Percentiles rank a stretch among this genome's conserved stretches.
Conservation (phyloP, 2,113 vertebrate genomes). For the Thamnophis sirtalis region DNA sequence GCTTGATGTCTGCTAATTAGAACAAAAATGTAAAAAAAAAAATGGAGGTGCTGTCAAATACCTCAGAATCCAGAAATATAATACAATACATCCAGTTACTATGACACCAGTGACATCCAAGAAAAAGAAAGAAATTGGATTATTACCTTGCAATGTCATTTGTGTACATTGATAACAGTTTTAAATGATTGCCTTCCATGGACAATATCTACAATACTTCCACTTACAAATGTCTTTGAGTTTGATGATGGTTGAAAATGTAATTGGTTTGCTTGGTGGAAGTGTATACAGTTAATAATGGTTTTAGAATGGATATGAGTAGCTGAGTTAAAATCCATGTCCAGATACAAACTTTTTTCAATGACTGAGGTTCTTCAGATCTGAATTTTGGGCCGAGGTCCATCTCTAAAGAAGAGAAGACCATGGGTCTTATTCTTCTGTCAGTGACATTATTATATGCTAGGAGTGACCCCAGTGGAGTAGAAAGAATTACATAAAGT, state of each 20-base stretch:
- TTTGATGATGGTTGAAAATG: constrained; percentile 32
- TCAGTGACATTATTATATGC: background rate
- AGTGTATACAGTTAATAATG: background rate
- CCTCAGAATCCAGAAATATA: constrained; percentile 54
- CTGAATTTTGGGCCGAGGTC: constrained; percentile 18
- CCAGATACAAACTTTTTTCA: constrained; percentile 28
- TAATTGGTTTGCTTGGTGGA: constrained; percentile 18
- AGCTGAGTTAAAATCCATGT: constrained; percentile 9
- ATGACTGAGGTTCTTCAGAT: constrained; percentile 22
- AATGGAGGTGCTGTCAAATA: constrained; percentile 57
- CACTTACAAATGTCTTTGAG: constrained; percentile 25
- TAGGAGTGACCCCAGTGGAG: constrained; percentile 10
- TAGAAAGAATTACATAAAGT: background rate
- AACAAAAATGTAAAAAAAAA: constrained; percentile 59
- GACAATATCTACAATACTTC: constrained; percentile 47
- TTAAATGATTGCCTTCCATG: constrained; percentile 35
- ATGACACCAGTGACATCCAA: constrained; percentile 62
- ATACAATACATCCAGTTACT: constrained; percentile 61
- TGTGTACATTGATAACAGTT: constrained; percentile 37
- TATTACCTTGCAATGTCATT: constrained; percentile 52
- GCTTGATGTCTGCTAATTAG: constrained; percentile 57
- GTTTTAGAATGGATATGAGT: background rate
- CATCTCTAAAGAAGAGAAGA: constrained; percentile 25
- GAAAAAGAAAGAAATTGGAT: constrained; percentile 60
- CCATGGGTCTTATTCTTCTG: constrained; percentile 13